Base-by-base conservation (phyloP, 1,140 invertebrate genomes). In the Trichogramma pretiosum region DNA sequence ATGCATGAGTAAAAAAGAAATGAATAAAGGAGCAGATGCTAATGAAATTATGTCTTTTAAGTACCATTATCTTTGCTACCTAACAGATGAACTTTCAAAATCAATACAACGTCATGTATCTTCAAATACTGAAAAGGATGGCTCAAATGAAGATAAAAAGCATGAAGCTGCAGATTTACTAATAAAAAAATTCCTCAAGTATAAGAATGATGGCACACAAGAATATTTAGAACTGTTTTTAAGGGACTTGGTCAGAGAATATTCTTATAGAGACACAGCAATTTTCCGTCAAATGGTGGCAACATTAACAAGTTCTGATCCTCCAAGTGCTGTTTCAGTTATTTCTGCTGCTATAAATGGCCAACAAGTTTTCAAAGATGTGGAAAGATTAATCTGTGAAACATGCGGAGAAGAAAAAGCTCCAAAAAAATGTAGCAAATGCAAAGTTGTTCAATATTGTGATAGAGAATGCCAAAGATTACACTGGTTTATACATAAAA, bases 401-500 rank as follows among this genome's bases (percentile, higher is more conserved):
- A 89, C 92, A 1, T 99, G 95, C 68, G 85, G 87, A 1, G 85
- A 93, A 59, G 83, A 90, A 46, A 86, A 87, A 56, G 87, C 89
- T 7, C 75, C 79, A 8, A 96, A 94, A 62, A 92, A 93, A 67
- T 98, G 95, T 69, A 85, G 89, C n/a, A 89, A 88, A 63, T 98
- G 94, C 68, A 94, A 94, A 77, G 80, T 80, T 45, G 89, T 92
- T 11, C 80, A 87, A 56, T 99, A 99, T 65, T 99, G 96, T 72
- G 85, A 94, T 64, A 76, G 87, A 53, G 82, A 86, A 57, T 99
- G 96, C 68, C 95, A 98, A 67, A 82, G 89, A 56, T 69, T 96
- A 7, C 93, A 98, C 70, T 98, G 95, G 95, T 85, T 87, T 56
- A 82, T 89, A 54, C 95, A 99, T 67, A 98, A 98, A 71, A 94